Base-by-base conservation (phyloP, 2,888 invertebrate species). In the Geophilus truncorum region DNA sequence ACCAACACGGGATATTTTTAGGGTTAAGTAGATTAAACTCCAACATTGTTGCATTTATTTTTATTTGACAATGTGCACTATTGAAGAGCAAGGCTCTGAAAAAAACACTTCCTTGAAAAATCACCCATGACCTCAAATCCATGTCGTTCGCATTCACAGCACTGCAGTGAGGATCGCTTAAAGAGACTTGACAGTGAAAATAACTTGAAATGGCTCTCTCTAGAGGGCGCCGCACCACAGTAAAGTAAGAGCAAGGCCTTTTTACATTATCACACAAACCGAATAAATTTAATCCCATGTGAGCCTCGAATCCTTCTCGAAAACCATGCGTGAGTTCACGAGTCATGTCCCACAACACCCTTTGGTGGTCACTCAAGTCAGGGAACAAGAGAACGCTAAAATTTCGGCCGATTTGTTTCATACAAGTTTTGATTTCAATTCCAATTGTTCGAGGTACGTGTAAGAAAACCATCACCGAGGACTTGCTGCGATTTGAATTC, bases 61-160 rank as follows among this genome's bases (percentile, higher is more conserved):
- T 79, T 4, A 10, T 23, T 1, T 23, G 15, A 28, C 79, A 79
- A 23, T 32, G 12, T 9, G 51, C 23, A 45, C 32, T 21, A 7
- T 79, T 51, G n/a, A 79, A 79, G 15, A 79, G 79, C 10, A 79
- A 25, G 6, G 51, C 21, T 15, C 79, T 23, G n/a, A 79, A 79
- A n/a, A 79, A 79, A 12, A 32, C 23, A 32, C 79, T 79, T 40
- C 79, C 79, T 32, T 79, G 79, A 23, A 79, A 79, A 32, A 79
- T 79, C 12, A 79, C 32, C 79, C 79, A 79, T 6, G 40, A 40
- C 1, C 79, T 51, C 15, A 79, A n/a, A 51, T 23, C 25, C 23
- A 79, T 32, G 12, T 79, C 45, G 28, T 79, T 79, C 23, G 79
- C 79, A 45, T 51, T 40, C 5, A 79, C 45, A 7, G 34, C 79